Conservation (phyloP, 2,113 vertebrate genomes). For the Agapornis roseicollis region DNA sequence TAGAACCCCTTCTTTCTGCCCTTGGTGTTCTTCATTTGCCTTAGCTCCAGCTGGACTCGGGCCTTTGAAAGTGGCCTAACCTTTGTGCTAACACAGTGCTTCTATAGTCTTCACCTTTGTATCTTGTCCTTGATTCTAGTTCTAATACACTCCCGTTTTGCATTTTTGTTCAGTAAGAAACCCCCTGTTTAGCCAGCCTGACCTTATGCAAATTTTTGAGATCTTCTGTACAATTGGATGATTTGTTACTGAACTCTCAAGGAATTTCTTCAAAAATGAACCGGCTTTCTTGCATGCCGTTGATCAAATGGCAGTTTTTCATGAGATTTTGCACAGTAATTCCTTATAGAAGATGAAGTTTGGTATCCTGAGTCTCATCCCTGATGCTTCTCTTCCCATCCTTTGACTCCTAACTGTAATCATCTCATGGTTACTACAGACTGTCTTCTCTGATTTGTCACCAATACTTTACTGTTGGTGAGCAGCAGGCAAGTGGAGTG, state of each 20-base stretch:
- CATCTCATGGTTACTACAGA: neutral
- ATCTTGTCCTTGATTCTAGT: neutral
- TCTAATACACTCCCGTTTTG: neutral
- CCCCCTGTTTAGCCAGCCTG: neutral
- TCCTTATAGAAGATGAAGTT: neutral
- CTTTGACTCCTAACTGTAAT: neutral
- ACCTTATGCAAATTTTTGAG: neutral
- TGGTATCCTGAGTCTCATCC: neutral
- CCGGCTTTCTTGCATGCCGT: neutral
- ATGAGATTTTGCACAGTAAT: neutral
- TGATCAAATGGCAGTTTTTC: neutral
- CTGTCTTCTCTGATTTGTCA: neutral
- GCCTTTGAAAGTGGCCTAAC: neutral
- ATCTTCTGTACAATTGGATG: neutral
- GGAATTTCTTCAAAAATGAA: neutral
- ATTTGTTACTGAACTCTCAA: neutral
- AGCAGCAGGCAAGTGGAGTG: neutral
- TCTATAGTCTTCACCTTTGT: neutral
- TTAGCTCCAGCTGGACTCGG: neutral
- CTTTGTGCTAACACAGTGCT: neutral
- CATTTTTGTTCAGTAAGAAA: neutral
- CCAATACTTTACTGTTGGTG: neutral
- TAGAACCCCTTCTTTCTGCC: neutral
- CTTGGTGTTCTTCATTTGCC: neutral
- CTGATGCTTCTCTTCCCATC: neutral